Conservation (phyloP, 2,113 vertebrate species). For the Hypanus sabinus region DNA sequence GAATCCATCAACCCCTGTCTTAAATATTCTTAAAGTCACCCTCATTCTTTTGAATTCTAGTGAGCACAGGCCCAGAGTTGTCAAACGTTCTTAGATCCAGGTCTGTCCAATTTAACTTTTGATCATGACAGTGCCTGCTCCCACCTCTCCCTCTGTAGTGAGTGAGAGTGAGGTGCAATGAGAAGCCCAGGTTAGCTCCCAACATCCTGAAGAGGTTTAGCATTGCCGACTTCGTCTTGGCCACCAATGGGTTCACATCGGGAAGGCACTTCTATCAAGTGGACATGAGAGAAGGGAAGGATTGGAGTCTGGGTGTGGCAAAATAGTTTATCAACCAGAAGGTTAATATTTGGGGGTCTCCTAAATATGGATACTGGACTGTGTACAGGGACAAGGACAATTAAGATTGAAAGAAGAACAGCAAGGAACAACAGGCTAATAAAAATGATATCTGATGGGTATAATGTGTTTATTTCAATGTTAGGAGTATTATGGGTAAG, state of each 20-base stretch:
- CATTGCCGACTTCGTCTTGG: constrained; percentile 28
- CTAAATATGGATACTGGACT: constrained; percentile 41
- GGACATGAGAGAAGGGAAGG: constrained; percentile 34
- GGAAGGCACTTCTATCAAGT: constrained; percentile 43
- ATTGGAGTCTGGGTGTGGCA: constrained; percentile 41
- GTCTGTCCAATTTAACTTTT: constrained; percentile 36
- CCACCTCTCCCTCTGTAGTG: constrained; percentile 39
- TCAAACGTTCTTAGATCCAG: background rate
- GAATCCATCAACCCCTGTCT: too few relatives aligned
- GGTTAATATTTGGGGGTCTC: constrained; percentile 34
- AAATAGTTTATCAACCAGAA: constrained; percentile 39
- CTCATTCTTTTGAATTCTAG: too few relatives aligned
- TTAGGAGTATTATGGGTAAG: too few relatives aligned
- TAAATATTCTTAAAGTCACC: too few relatives aligned
- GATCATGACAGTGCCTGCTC: constrained; percentile 39
- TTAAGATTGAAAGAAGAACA: background rate
- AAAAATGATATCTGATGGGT: too few relatives aligned
- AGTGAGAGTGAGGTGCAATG: constrained; percentile 32
- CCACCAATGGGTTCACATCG: constrained; percentile 34
- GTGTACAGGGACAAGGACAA: background rate
- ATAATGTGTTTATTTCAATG: too few relatives aligned
- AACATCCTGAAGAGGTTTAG: constrained; percentile 38
- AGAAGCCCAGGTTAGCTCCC: constrained; percentile 18
- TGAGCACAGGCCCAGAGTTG: too few relatives aligned
- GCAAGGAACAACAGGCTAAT: too few relatives aligned